Evolutionary conservation across 2,797 vertebrate species (phyloP).

Genomic region (Gallirallus australis): DNA sequence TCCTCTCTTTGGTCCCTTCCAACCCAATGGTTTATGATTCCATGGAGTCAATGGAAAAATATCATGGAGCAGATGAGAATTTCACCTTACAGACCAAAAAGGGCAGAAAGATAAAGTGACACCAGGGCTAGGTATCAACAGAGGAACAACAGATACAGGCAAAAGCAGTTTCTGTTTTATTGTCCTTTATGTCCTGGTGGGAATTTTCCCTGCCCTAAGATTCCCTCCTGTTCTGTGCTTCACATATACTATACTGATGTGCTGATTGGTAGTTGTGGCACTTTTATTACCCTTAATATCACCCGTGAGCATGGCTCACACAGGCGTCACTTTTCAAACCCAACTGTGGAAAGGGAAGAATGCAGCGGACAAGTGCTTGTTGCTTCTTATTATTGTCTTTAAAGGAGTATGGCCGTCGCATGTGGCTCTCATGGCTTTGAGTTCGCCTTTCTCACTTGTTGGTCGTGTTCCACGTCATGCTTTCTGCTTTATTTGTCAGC

Average conservation of each 20-base stretch:
- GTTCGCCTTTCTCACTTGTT: not conserved
- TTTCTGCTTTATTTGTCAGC: not conserved
- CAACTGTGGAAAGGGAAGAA: not conserved
- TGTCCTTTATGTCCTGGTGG: not conserved
- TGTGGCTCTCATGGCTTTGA: not conserved
- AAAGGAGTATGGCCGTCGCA: rapidly evolving
- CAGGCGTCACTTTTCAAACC: not conserved
- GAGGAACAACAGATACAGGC: not conserved
- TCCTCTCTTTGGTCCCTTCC: not conserved
- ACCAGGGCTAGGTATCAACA: not conserved
- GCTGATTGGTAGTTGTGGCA: not conserved
- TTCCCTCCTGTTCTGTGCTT: not conserved
- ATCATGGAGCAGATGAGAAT: not conserved
- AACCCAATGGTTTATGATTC: not conserved
- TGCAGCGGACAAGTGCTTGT: not conserved
- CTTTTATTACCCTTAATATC: not conserved
- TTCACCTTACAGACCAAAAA: not conserved
- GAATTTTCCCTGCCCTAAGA: not conserved
- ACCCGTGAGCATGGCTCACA: not conserved
- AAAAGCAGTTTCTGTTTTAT: not conserved
- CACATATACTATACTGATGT: not conserved
- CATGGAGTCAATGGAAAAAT: not conserved
- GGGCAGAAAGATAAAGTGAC: not conserved
- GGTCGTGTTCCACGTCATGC: not conserved
- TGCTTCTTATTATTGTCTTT: not conserved